These are phyloP conservation scores for Drosophila albomicans DNA, from an alignment of 1,140 invertebrate genomes.

Conservation along the genomic window DNA sequence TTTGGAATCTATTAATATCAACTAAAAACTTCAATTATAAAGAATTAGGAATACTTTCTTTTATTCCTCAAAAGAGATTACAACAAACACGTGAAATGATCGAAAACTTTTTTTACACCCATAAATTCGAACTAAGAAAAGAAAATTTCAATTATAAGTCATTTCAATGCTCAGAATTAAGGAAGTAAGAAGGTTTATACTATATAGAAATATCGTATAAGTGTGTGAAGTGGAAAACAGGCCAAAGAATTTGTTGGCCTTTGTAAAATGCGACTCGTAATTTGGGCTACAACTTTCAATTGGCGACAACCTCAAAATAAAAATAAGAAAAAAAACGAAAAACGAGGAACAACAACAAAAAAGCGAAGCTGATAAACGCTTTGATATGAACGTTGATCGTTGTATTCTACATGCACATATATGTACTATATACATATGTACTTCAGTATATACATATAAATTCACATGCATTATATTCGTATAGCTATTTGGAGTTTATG, in stretches of 20 bases:
- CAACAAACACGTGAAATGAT: no score
- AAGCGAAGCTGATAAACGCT: slow-evolving; percentile 54
- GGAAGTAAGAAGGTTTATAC: no score
- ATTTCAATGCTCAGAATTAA: slow-evolving; percentile 8
- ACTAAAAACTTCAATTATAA: no score
- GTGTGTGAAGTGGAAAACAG: slow-evolving; percentile 24
- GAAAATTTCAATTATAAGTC: no score
- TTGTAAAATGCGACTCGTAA: slow-evolving; percentile 45
- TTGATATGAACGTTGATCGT: slow-evolving; percentile 47
- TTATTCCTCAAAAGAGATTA: no score
- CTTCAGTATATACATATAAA: not conserved
- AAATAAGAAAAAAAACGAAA: not conserved
- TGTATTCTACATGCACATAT: slow-evolving; percentile 17
- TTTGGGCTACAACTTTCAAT: slow-evolving; percentile 52
- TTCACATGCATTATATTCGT: slow-evolving; percentile 1
- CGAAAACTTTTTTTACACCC: no score
- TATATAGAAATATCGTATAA: no score
- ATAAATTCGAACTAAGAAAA: no score
- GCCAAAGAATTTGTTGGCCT: slow-evolving; percentile 36
- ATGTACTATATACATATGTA: not conserved
- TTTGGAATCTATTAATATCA: no score
- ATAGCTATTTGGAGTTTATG: slow-evolving; percentile 4
- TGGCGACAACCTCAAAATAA: slow-evolving; percentile 16
- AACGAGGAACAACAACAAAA: not conserved
- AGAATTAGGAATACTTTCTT: no score